phyloP scores from a whole-genome alignment of 1,140 invertebrate genomes.

The Brachystomella parvula region DNA sequence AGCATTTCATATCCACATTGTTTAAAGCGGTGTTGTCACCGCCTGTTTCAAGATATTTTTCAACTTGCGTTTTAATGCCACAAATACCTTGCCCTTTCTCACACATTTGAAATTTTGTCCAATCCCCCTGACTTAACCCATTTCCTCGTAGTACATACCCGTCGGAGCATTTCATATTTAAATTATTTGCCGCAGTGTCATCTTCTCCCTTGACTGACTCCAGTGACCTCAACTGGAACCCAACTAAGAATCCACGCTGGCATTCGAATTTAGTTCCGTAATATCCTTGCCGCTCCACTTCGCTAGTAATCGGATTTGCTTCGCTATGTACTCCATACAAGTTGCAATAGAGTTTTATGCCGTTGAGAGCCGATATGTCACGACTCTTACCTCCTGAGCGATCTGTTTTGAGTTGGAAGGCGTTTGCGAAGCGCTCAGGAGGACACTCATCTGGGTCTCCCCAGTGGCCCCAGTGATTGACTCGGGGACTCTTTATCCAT shows the following conservation, averaged over 20 bases:
- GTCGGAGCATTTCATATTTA: constrained; percentile 2
- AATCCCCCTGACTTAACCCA: constrained; percentile 6
- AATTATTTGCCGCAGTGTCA: constrained; percentile 17
- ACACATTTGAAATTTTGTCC: constrained; percentile 11
- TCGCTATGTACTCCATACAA: background rate
- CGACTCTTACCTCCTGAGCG: background rate
- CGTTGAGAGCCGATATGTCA: background rate
- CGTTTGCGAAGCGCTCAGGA: background rate
- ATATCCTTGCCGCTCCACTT: background rate
- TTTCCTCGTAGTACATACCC: background rate
- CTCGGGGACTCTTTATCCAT: too few relatives aligned
- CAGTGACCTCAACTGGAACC: constrained; percentile 20
- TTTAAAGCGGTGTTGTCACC: background rate
- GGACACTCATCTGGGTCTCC: background rate
- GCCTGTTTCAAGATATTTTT: constrained; percentile 7
- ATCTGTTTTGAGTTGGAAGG: constrained; percentile 4
- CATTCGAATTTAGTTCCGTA: constrained; percentile 8
- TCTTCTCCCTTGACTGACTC: background rate
- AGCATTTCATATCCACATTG: too few relatives aligned
- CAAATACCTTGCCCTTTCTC: constrained; percentile 7
- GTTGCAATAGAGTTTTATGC: background rate
- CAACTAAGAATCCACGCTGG: background rate
- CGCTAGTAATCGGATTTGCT: background rate
- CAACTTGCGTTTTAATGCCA: constrained; percentile 20
- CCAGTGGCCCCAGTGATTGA: constrained; percentile 11